Evolutionary conservation across 2,797 vertebrate genomes (phyloP).

Genomic region (Halcyon chelicuti): DNA sequence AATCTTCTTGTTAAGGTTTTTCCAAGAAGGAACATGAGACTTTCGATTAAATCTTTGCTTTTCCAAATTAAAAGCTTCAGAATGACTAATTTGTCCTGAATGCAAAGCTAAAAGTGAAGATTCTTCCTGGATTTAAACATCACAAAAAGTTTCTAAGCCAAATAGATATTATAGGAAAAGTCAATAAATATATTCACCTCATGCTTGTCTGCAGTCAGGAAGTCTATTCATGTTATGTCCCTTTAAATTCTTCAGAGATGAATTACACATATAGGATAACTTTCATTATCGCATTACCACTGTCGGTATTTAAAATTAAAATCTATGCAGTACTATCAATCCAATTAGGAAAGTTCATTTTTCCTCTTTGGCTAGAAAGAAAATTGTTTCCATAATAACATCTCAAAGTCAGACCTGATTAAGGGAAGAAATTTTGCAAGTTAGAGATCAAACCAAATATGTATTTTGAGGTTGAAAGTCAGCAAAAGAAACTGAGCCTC

Average conservation of each 20-base stretch:
- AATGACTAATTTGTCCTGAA: not conserved
- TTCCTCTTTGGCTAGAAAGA: not conserved
- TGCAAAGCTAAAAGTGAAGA: not conserved
- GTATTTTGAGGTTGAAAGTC: slow-evolving; percentile 11
- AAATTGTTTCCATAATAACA: not conserved
- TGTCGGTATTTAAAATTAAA: slow-evolving; percentile 11
- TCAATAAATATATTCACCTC: not conserved
- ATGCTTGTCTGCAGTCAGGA: not conserved
- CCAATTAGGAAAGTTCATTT: slow-evolving; percentile 19
- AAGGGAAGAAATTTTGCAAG: not conserved
- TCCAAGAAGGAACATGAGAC: not conserved
- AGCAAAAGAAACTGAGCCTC: not conserved
- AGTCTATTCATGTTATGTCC: not conserved
- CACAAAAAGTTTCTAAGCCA: not conserved
- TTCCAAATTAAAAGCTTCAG: not conserved
- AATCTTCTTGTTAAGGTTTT: not conserved
- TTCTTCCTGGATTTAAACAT: not conserved
- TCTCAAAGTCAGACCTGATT: not conserved
- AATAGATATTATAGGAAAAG: not conserved
- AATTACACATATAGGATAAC: not conserved
- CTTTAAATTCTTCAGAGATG: not conserved
- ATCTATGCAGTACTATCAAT: not conserved
- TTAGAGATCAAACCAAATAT: not conserved
- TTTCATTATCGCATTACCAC: not conserved
- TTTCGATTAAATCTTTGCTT: not conserved